A percentile compares a stretch with the other conserved stretches of the same genome.
Conservation (phyloP, 2,888 invertebrate species). For the Cosmia pyralina region DNA sequence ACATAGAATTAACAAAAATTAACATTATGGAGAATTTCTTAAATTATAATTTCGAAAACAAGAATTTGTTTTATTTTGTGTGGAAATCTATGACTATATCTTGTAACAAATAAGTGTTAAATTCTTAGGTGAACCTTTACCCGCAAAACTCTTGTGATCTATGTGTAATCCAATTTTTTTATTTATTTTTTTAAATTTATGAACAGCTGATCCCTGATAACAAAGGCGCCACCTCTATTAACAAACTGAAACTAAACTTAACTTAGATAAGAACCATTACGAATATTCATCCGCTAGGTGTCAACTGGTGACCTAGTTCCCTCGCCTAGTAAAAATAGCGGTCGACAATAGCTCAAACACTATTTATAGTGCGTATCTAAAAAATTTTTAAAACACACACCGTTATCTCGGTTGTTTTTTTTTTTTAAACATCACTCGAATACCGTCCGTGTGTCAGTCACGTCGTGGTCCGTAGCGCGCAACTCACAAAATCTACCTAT, state of each 20-base stretch:
- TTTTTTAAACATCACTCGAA: conserved; percentile 65
- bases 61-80: not conserved
- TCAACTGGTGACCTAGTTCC: conserved; percentile 86
- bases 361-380: conserved; percentile 88
- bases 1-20: not conserved
- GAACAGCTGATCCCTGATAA: conserved; percentile 36
- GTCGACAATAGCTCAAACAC: conserved; percentile 88
- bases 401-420: conserved; percentile 77
- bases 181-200: not conserved
- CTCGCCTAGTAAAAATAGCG: conserved; percentile 88
- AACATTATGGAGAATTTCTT: fast-evolving
- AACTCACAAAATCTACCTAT: conserved; percentile 75
- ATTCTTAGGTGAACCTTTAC: not conserved
- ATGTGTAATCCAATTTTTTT: not conserved
- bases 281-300: conserved; percentile 73
- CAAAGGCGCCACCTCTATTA: conserved; percentile 69
- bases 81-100: not conserved
- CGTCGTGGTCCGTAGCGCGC: conserved; percentile 73
- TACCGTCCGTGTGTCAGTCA: conserved; percentile 60
- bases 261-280: conserved; percentile 71
- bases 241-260: conserved; percentile 58
- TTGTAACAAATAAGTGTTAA: not conserved
- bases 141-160: not conserved
- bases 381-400: conserved; percentile 81
- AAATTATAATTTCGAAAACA: not conserved